Percentiles rank a stretch among this genome's conserved stretches.
Conservation (phyloP, 2,113 vertebrate species). For the Rhinoderma darwinii region DNA sequence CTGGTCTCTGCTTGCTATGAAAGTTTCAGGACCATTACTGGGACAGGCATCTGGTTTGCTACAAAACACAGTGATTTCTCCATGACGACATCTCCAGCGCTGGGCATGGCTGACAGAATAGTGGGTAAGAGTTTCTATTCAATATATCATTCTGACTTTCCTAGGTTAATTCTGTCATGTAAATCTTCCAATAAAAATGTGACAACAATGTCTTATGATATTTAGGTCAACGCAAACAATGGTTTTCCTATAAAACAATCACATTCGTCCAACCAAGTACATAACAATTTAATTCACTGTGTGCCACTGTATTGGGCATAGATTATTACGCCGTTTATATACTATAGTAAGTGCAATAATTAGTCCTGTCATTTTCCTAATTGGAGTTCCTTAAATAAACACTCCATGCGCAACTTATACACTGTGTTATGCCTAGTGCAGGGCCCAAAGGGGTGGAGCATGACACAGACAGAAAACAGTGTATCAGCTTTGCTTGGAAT, state of each 20-base stretch:
- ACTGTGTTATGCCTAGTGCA: too few species aligned
- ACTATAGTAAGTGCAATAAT: constrained; percentile 16
- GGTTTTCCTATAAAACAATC: background rate
- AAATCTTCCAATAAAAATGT: background rate
- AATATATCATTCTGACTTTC: background rate
- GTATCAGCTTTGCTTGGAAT: background rate
- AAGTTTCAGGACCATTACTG: background rate
- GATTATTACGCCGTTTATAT: background rate
- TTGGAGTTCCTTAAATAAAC: background rate
- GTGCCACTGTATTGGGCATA: too few species aligned
- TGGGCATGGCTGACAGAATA: background rate
- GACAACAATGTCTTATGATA: background rate
- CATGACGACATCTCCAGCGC: background rate
- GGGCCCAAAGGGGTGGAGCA: too few species aligned
- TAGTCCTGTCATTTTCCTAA: background rate
- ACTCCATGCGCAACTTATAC: too few species aligned
- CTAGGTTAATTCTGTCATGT: background rate
- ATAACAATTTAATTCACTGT: background rate
- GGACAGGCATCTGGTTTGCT: background rate
- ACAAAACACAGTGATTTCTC: background rate
- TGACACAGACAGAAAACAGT: background rate
- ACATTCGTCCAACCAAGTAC: background rate
- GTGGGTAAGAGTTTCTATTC: background rate
- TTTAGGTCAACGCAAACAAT: background rate
- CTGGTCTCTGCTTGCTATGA: background rate